Conservation (phyloP, 2,797 vertebrate species). For the Pseudocheirus occidentalis region DNA sequence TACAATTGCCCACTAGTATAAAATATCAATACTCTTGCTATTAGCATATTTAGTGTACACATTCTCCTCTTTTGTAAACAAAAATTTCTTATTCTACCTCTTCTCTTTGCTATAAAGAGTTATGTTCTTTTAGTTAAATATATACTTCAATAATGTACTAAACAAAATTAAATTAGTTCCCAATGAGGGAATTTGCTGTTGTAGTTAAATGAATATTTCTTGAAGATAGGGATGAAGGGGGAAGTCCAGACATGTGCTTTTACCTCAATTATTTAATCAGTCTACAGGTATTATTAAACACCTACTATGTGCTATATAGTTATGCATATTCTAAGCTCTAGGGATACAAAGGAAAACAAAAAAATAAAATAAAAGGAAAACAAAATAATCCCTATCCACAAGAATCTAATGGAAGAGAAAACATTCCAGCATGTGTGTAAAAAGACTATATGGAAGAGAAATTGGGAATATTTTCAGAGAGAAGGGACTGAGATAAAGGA, state of each 20-base stretch:
- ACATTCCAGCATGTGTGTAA: neutral
- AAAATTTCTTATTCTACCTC: neutral
- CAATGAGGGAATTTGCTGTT: neutral
- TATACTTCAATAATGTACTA: neutral
- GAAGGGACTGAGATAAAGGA: neutral
- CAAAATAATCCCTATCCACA: neutral
- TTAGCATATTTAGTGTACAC: neutral
- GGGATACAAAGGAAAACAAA: neutral
- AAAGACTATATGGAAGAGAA: neutral
- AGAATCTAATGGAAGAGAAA: neutral
- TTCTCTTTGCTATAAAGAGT: neutral
- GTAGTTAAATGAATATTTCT: neutral
- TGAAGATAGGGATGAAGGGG: neutral
- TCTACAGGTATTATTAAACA: neutral
- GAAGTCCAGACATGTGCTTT: neutral
- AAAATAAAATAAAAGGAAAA: neutral
- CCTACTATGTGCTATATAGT: neutral
- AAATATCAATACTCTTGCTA: neutral
- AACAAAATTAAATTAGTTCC: neutral
- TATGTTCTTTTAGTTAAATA: neutral
- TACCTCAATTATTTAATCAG: neutral
- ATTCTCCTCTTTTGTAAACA: neutral
- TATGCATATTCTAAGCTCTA: fast-evolving
- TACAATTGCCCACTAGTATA: neutral
- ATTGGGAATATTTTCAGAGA: neutral